phyloP scores from a whole-genome alignment of 2,113 vertebrate genomes.

The Ceuthmochares aereus region DNA sequence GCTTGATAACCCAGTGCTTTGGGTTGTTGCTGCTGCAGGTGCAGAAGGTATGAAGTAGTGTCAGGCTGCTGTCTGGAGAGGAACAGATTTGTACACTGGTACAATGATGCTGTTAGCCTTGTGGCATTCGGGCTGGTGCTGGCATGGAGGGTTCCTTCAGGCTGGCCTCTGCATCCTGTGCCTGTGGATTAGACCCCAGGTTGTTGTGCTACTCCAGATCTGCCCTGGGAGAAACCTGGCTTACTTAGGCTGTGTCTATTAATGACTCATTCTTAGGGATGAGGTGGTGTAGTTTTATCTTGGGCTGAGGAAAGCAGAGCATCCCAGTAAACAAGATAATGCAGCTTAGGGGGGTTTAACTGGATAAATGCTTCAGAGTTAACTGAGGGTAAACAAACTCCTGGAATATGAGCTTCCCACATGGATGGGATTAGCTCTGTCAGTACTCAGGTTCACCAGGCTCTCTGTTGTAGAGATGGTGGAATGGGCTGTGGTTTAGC shows the following conservation, averaged over 20 bases:
- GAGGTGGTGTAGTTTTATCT: slow-evolving; percentile 35
- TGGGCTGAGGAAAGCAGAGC: slow-evolving; percentile 12
- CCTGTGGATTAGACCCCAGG: neutral
- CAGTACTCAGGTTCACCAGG: neutral
- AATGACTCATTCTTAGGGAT: slow-evolving; percentile 17
- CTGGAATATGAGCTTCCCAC: neutral
- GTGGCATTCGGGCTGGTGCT: neutral
- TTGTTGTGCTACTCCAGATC: neutral
- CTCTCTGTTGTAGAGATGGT: neutral
- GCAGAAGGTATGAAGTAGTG: neutral
- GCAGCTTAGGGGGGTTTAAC: slow-evolving; percentile 60
- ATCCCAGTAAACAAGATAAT: slow-evolving; percentile 62
- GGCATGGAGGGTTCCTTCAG: neutral
- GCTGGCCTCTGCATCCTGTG: neutral
- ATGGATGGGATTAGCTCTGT: slow-evolving; percentile 27
- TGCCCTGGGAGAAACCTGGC: neutral
- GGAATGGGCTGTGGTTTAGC: neutral
- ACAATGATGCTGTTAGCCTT: neutral
- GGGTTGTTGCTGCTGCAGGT: neutral
- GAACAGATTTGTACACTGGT: neutral
- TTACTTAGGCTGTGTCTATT: neutral
- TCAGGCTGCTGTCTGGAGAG: neutral
- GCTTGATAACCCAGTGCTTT: neutral
- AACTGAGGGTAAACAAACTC: slow-evolving; percentile 48
- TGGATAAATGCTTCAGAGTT: slow-evolving; percentile 60